Conservation (phyloP, 2,888 invertebrate species). For the Asteroscopus sphinx region DNA sequence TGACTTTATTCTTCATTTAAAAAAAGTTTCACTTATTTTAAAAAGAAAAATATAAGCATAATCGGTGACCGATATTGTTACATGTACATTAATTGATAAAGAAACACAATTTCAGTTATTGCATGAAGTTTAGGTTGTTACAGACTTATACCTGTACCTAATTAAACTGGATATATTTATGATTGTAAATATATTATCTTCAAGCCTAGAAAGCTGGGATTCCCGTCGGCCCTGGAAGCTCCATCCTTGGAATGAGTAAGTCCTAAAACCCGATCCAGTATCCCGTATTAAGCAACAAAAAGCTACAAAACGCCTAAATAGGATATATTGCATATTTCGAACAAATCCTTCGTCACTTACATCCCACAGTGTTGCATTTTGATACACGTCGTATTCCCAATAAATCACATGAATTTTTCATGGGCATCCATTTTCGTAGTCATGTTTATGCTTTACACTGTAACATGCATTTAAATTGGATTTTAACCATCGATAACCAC, state of each 20-base stretch:
- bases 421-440: slow-evolving; percentile 64
- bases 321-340: slow-evolving; percentile 15
- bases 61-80: no score
- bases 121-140: neutral
- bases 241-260: slow-evolving; percentile 4
- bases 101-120: no score
- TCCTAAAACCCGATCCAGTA: neutral
- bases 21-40: no score
- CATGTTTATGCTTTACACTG: slow-evolving; percentile 67
- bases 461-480: slow-evolving; percentile 75
- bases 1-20: no score
- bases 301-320: slow-evolving; percentile 1
- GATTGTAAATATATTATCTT: neutral
- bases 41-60: no score
- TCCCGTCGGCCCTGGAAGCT: no score
- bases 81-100: no score
- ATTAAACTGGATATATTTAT: slow-evolving; percentile 1
- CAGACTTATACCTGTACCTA: neutral
- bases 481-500: slow-evolving; percentile 63
- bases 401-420: slow-evolving; percentile 76
- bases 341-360: slow-evolving; percentile 31
- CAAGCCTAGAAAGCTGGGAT: no score
- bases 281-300: neutral
- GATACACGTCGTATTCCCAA: slow-evolving; percentile 53
- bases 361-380: slow-evolving; percentile 55